Percentiles rank a stretch among this genome's conserved stretches.
Evolutionary conservation across 2,888 invertebrate genomes (phyloP).

Genomic region (Odontothrips loti): DNA sequence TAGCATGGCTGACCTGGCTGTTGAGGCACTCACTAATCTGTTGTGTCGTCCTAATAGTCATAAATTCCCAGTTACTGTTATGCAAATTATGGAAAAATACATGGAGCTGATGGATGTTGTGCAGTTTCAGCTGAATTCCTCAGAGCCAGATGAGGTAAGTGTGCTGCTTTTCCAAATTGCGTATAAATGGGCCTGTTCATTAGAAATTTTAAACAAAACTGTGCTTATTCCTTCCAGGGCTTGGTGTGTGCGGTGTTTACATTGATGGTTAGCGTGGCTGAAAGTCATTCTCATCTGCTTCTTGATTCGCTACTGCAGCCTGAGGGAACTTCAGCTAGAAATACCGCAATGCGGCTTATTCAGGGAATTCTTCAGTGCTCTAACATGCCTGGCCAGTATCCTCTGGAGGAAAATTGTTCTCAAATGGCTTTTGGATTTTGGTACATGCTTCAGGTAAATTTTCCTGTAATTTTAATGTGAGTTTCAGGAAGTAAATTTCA

Average conservation of each 20-base stretch:
- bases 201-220: background rate
- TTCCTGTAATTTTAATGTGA: constrained; percentile 33
- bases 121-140: constrained; percentile 16
- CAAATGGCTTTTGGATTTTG: constrained; percentile 84
- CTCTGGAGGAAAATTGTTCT: constrained; percentile 81
- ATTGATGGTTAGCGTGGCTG: constrained; percentile 60
- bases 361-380: constrained; percentile 74
- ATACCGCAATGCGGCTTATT: constrained; percentile 60
- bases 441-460: constrained; percentile 78
- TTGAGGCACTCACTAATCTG: constrained; percentile 58
- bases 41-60: constrained; percentile 60
- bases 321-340: constrained; percentile 51
- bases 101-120: constrained; percentile 52
- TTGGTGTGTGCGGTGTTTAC: constrained; percentile 63
- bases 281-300: constrained; percentile 53
- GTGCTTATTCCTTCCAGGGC: constrained; percentile 53
- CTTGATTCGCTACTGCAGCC: constrained; percentile 52
- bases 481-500: constrained; percentile 43
- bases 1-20: constrained; percentile 54
- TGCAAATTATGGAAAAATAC: constrained; percentile 57
- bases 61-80: constrained; percentile 56
- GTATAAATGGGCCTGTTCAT: too few relatives aligned
- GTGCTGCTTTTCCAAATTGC: background rate
- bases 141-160: constrained; percentile 45
- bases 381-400: constrained; percentile 76